Percentiles rank a stretch among this genome's conserved stretches.
phyloP scores from a whole-genome alignment of 2,113 vertebrate species.

The Euleptes europaea region DNA sequence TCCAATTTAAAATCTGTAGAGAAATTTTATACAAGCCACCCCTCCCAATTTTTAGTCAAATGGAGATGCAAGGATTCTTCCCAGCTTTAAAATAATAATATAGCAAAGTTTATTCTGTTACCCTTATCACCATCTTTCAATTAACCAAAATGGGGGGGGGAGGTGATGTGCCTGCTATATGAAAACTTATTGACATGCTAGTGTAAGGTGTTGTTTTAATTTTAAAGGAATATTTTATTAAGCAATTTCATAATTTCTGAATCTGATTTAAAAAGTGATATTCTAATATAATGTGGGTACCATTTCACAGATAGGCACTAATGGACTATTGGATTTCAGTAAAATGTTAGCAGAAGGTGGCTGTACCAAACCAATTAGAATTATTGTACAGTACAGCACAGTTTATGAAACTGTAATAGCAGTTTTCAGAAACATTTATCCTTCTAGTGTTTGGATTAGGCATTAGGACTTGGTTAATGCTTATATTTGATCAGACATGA shows the following conservation, averaged over 20 bases:
- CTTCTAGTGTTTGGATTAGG: not conserved
- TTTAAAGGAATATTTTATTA: conserved; percentile 60
- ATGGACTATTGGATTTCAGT: conserved; percentile 20
- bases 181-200: conserved; percentile 51
- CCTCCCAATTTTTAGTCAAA: conserved; percentile 25
- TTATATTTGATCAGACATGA: conserved; percentile 25
- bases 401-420: conserved; percentile 25
- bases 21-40: conserved; percentile 25
- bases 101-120: conserved; percentile 36
- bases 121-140: conserved; percentile 32
- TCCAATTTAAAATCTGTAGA: conserved; percentile 53
- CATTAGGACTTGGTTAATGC: conserved; percentile 5
- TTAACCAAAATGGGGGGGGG: conserved; percentile 53
- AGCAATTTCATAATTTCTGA: conserved; percentile 38
- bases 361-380: conserved; percentile 38
- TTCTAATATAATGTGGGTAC: conserved; percentile 46
- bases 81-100: conserved; percentile 29
- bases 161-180: conserved; percentile 26
- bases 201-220: conserved; percentile 30
- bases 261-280: conserved; percentile 30
- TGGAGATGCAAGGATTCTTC: conserved; percentile 31
- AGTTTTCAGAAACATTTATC: not conserved
- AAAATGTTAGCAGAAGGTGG: conserved; percentile 44
- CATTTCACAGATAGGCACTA: conserved; percentile 30
- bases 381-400: conserved; percentile 19